Evolutionary conservation across 2,888 invertebrate genomes (phyloP), one percentile per base, ranked within the genome.

Genomic region (Habrosyne pyritoides): DNA sequence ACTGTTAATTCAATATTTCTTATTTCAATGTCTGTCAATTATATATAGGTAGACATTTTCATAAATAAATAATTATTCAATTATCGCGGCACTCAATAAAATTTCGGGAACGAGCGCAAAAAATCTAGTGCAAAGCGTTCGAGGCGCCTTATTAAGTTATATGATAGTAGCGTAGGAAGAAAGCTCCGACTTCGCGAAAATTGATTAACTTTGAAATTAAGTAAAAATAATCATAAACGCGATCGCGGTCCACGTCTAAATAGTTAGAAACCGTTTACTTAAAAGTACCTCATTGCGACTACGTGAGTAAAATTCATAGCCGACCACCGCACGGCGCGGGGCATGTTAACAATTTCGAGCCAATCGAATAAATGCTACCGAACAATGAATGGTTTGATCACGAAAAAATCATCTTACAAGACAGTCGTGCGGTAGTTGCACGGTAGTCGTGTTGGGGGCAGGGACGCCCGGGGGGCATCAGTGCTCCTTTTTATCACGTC

Each of bases 321-420:
- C 67, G 73, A 71, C 69, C 75, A 50, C 50, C 50, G 28, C 80
- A 78, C 80, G 75, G 75, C 73, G 75, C 73, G 71, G 68, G 66
- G 68, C 53, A 75, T 83, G 85, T 84, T 78, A 87, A 88, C 88
- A 88, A 89, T 91, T 85, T 81, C 85, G 81, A 84, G 77, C 87
- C 88, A 88, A 89, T 87, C 74, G 73, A 74, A 69, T 86, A 89
- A 81, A 86, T 83, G 89, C 90, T 89, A 86, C 90, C 75, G 89
- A 91, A 92, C 91, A 92, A 92, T 91, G 91, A 89, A 81, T 85
- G 80, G 79, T 73, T 77, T 75, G 88, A 91, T 92, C 91, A 92
- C 91, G 91, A 91, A 92, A 91, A 91, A 91, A 91, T 88, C 85
- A 88, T 91, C 86, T 76, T 88, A 91, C 91, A 92, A 83, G 90